phyloP scores from a whole-genome alignment of 2,888 invertebrate species.

The Venusia cambrica region DNA sequence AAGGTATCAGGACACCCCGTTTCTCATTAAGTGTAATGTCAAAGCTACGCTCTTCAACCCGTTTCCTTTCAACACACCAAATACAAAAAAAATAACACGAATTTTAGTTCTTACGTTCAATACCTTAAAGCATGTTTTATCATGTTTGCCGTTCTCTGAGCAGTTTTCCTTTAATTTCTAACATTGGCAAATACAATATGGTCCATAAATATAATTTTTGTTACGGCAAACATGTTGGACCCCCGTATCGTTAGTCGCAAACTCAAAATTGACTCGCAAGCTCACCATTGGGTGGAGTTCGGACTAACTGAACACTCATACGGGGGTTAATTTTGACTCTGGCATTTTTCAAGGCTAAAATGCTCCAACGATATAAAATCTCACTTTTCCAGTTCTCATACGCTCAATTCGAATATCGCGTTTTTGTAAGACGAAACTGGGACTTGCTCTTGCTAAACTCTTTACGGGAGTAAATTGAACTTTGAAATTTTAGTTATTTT shows the following conservation, averaged over 20 bases:
- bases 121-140: constrained; percentile 34
- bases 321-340: too few relatives aligned
- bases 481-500: too few relatives aligned
- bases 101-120: constrained; percentile 22
- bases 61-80: constrained; percentile 54
- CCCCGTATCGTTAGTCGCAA: too few relatives aligned
- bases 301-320: too few relatives aligned
- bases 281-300: too few relatives aligned
- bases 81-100: constrained; percentile 39
- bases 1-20: too few relatives aligned
- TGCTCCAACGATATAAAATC: constrained; percentile 30
- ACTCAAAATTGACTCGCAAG: too few relatives aligned
- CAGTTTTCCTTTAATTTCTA: constrained; percentile 42
- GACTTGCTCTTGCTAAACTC: too few relatives aligned
- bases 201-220: constrained; percentile 53
- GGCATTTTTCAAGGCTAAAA: constrained; percentile 26
- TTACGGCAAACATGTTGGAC: constrained; percentile 29
- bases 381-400: constrained; percentile 6
- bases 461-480: too few relatives aligned
- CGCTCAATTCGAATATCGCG: not conserved
- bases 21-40: too few relatives aligned
- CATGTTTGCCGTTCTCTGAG: constrained; percentile 36
- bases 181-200: constrained; percentile 63
- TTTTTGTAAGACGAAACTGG: too few relatives aligned
- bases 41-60: too few relatives aligned